Conservation (phyloP, 2,113 vertebrate genomes). For the Paradisaea rubra region DNA sequence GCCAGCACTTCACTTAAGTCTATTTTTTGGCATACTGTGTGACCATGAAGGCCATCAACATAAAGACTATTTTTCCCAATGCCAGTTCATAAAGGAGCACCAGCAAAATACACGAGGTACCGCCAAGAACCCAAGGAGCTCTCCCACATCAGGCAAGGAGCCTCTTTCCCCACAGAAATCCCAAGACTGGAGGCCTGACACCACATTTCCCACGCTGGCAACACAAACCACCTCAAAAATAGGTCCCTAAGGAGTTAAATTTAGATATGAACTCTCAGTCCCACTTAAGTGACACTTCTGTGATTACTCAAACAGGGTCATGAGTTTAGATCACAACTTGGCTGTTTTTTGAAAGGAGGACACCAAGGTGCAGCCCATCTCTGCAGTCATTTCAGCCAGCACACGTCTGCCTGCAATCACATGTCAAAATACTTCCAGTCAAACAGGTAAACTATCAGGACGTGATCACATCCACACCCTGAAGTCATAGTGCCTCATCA, state of each 20-base stretch:
- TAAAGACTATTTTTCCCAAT: not conserved
- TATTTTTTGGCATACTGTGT: not conserved
- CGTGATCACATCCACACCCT: accelerated
- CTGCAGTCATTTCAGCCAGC: not conserved
- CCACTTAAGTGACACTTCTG: not conserved
- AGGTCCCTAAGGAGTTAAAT: not conserved
- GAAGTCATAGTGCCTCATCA: not conserved
- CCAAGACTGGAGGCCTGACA: not conserved
- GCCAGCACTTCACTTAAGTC: not conserved
- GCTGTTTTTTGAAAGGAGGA: not conserved
- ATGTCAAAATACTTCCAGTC: not conserved
- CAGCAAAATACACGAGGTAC: not conserved
- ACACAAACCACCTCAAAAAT: not conserved
- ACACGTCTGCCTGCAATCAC: not conserved
- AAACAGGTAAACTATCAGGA: not conserved
- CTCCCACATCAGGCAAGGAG: not conserved
- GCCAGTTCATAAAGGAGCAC: not conserved
- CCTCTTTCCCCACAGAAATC: not conserved
- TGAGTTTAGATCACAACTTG: not conserved
- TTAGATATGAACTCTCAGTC: not conserved
- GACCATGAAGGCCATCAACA: not conserved
- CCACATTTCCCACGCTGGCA: not conserved
- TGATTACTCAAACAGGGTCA: not conserved
- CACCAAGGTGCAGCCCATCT: not conserved
- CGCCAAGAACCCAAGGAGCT: not conserved